Conservation (phyloP, 2,888 invertebrate genomes). For the Chrysotoxum bicinctum region DNA sequence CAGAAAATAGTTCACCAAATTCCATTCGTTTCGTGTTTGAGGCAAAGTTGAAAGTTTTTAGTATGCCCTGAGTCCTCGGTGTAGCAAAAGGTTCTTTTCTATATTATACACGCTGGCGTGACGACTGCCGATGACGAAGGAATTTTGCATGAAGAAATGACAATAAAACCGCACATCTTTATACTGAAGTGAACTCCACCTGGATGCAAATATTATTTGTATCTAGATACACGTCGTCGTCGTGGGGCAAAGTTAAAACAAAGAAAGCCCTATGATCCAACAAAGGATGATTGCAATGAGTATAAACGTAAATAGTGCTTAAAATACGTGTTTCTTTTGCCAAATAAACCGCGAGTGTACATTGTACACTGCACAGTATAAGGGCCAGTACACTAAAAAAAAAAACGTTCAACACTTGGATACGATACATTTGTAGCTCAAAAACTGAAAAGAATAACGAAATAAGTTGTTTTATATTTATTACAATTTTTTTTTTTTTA, state of each 20-base stretch:
- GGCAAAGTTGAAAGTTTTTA: conserved; percentile 67
- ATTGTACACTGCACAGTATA: neutral
- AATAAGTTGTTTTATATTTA: too few relatives aligned
- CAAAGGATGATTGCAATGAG: conserved; percentile 41
- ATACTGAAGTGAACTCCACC: conserved; percentile 50
- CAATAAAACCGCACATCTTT: conserved; percentile 65
- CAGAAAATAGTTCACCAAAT: conserved; percentile 66
- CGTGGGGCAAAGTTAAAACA: conserved; percentile 30
- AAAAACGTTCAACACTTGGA: too few relatives aligned
- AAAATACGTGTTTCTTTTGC: conserved; percentile 44
- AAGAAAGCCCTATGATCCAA: conserved; percentile 37
- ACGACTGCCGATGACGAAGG: conserved; percentile 57
- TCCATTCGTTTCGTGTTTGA: conserved; percentile 69
- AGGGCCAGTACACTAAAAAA: conserved; percentile 4
- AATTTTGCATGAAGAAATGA: conserved; percentile 56
- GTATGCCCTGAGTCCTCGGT: conserved; percentile 29
- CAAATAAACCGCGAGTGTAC: conserved; percentile 29
- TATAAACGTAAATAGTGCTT: conserved; percentile 30
- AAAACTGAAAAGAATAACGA: too few relatives aligned
- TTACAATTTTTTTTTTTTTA: too few relatives aligned
- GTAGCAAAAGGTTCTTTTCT: conserved; percentile 31
- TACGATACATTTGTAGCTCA: too few relatives aligned
- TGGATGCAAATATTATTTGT: conserved; percentile 55
- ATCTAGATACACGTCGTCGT: conserved; percentile 30
- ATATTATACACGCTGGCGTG: conserved; percentile 20